A percentile compares a stretch with the other conserved stretches of the same genome.
Conservation (phyloP, 2,113 vertebrate genomes). For the Neogobius melanostomus region DNA sequence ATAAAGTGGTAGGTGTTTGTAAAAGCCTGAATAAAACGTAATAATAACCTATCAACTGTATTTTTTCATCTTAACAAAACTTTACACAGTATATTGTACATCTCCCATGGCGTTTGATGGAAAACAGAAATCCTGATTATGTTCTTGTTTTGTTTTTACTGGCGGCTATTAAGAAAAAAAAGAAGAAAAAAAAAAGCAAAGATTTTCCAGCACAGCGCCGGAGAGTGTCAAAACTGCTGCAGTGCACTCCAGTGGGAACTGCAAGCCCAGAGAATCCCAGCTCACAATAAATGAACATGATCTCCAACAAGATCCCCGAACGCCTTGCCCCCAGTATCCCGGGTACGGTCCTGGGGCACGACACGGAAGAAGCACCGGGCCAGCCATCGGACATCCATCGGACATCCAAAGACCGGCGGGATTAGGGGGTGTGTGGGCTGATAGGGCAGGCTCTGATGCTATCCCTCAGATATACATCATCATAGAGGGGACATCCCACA, state of each 20-base stretch:
- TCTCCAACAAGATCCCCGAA: slow-evolving; percentile 57
- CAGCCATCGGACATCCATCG: slow-evolving; percentile 22
- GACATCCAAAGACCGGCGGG: slow-evolving; percentile 67
- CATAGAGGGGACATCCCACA: slow-evolving; percentile 66
- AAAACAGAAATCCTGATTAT: slow-evolving; percentile 6
- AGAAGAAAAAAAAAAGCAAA: background rate
- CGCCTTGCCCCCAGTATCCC: slow-evolving; percentile 42
- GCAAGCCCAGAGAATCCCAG: slow-evolving; percentile 25
- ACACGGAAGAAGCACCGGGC: slow-evolving; percentile 37
- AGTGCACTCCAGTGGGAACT: slow-evolving; percentile 26
- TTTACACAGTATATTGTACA: background rate
- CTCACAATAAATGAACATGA: slow-evolving; percentile 53
- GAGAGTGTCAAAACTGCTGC: slow-evolving; percentile 26
- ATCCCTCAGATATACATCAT: slow-evolving; percentile 73
- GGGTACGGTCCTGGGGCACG: slow-evolving; percentile 38
- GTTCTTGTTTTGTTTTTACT: slow-evolving; percentile 26
- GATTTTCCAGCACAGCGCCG: slow-evolving; percentile 18
- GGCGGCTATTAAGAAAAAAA: background rate
- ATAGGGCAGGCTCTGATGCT: slow-evolving; percentile 70
- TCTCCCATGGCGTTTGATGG: background rate
- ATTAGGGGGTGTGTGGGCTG: slow-evolving; percentile 69
- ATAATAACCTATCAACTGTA: background rate
- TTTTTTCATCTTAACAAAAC: background rate
- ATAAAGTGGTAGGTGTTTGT: too few species aligned
- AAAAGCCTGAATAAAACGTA: too few species aligned